Evolutionary conservation across 2,797 vertebrate species (phyloP).

Genomic region (Amniataba percoides): DNA sequence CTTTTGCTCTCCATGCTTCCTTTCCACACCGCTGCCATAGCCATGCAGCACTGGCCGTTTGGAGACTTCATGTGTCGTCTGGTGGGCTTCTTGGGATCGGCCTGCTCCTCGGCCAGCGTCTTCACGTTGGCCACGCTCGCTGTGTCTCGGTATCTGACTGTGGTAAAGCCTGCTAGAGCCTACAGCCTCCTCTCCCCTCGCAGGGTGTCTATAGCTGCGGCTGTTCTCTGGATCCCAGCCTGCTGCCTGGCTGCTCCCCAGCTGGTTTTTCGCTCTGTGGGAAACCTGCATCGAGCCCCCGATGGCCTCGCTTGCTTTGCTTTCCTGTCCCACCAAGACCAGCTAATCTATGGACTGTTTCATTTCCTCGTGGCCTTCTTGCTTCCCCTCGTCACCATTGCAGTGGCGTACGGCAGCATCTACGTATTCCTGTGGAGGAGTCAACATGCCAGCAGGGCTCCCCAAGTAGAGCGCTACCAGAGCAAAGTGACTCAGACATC

Average conservation of each 20-base stretch:
- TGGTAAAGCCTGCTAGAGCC: conserved; percentile 79
- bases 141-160: conserved; percentile 82
- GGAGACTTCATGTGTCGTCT: conserved; percentile 82
- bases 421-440: conserved; percentile 78
- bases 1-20: conserved; percentile 82
- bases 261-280: conserved; percentile 78
- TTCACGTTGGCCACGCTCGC: conserved; percentile 83
- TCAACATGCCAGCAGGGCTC: conserved; percentile 48
- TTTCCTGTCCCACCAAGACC: conserved; percentile 75
- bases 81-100: conserved; percentile 82
- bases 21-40: conserved; percentile 81
- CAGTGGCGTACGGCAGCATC: conserved; percentile 80
- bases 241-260: conserved; percentile 80
- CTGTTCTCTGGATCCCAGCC: conserved; percentile 82
- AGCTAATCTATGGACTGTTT: conserved; percentile 80
- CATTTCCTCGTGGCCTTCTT: conserved; percentile 84
- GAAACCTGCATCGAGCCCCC: not conserved
- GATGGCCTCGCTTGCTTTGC: conserved; percentile 79
- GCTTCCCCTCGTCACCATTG: conserved; percentile 81
- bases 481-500: conserved; percentile 84
- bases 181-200: conserved; percentile 72
- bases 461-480: conserved; percentile 85
- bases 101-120: conserved; percentile 81
- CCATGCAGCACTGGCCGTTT: conserved; percentile 82
- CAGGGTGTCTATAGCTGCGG: conserved; percentile 50